Evolutionary conservation across 2,888 invertebrate species (phyloP), one percentile per base, ranked within the genome.

Genomic region (Tenthredo notha): DNA sequence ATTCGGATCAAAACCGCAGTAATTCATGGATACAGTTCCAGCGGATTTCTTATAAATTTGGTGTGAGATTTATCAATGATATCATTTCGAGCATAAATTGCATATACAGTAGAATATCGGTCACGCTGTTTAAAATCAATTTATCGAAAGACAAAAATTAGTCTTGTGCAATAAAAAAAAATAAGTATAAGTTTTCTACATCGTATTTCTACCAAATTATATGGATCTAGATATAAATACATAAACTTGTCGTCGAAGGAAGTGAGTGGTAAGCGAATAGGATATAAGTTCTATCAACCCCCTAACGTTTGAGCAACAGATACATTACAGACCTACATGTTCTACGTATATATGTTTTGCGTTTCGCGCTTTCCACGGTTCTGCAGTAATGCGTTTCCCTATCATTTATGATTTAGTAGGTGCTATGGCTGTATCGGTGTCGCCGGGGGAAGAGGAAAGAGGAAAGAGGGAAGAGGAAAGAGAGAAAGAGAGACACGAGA

Each of bases 351-450:
- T 18, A 40, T 18, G 21, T 37, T 58, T 58, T 58, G 33, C 29
- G 58, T 29, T 75, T 10, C 61, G 72, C 43, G 40, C 47, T 40
- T 50, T 50, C 21, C 61, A 50, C 80, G 80, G 61, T 61, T 58
- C 80, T 80, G 61, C 37, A 50, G 83, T 83, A 83, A 83, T 83
- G 83, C 67, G 83, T 83, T 83, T 83, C 47, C 67, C 83, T 83
- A 83, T 83, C 83, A 83, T 67, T 70, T 83, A 83, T 83, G 83
- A 83, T 83, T 83, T 83, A 83, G 47, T 83, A 47, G 47, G 61
- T 83, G 83, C 70, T 47, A 67, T n/a, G 40, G 47, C 25, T 67
- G 83, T 83, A 70, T 83, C 83, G 70, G 83, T 40, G 61, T 61
- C 29, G 67, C 10, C 29, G 85, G 78, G 74, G 70, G 12, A 72